Base-by-base conservation (phyloP, 2,113 vertebrate genomes). In the Dolichallabes microphthalmus region DNA sequence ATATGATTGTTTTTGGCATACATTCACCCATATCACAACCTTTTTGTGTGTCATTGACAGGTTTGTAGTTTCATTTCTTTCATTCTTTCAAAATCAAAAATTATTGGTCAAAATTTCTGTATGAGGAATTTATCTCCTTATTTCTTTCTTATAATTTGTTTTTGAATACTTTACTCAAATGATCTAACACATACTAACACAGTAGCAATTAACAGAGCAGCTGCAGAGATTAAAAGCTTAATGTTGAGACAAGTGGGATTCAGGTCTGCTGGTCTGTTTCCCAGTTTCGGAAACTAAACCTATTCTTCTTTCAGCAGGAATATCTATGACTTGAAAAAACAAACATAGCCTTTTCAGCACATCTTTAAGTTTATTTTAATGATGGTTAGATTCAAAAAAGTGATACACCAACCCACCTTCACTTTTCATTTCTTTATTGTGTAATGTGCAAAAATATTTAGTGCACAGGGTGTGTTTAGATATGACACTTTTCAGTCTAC, bases 291-390 rank as follows among this genome's bases (percentile, higher is more conserved):
- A 71, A 22, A 80, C 22, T 69, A 77, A 78, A 14, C 52, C 82
- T 63, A 50, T 30, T 76, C 32, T 64, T 84, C 32, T 63, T 68
- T 53, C 20, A 85, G 74, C 27, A 75, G 27, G 20, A 84, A 84
- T 39, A 45, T 80, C 25, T 83, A 75, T 61, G 55, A 20, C 66
- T 45, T 83, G 53, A 30, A 27, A 73, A 58, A 81, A 45, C 22
- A 75, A 55, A 35, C 75, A 39, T 1, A 80, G 30, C 14, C 75
- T 84, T 66, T 78, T 35, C 71, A 63, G 58, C n/a, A 55, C 39
- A 27, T 77, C 73, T n/a, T 11, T 63, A 0, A 75, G 39, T 76
- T 84, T 84, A 79, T 79, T 85, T 79, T 69, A 64, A 12, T 39
- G 2, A 69, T 19, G 4, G 35, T 32, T 45, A 57, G 32, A 85